Percentiles rank a stretch among this genome's conserved stretches.
These are phyloP conservation scores for Chymomyza caudatula DNA, from an alignment of 2,888 invertebrate species.

Conservation along the genomic window DNA sequence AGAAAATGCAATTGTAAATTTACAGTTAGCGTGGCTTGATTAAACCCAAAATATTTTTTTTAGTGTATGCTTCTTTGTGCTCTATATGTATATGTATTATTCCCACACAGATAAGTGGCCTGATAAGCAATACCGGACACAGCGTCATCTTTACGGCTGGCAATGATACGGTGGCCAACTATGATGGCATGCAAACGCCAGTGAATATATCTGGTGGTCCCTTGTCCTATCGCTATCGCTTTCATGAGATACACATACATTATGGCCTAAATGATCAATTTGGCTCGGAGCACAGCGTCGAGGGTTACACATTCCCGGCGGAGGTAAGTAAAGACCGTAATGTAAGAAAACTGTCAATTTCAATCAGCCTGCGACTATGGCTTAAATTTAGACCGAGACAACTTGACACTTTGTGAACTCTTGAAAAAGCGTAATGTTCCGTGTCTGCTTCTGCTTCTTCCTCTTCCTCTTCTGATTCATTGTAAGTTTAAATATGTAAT, in stretches of 20 bases:
- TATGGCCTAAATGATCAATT: slow-evolving; percentile 94
- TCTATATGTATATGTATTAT: neutral
- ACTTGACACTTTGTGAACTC: slow-evolving; percentile 22
- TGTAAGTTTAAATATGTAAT: neutral
- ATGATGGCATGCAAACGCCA: slow-evolving; percentile 79
- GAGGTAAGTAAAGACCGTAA: slow-evolving; percentile 84
- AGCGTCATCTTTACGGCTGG: slow-evolving; percentile 95
- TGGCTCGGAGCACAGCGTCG: slow-evolving; percentile 98
- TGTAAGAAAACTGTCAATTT: slow-evolving; percentile 27
- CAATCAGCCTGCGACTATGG: slow-evolving; percentile 10
- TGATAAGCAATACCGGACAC: slow-evolving; percentile 95
- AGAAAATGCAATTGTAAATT: too few species aligned
- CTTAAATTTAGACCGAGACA: slow-evolving; percentile 32
- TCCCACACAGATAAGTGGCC: slow-evolving; percentile 87
- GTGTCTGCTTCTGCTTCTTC: neutral
- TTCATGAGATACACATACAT: slow-evolving; percentile 96
- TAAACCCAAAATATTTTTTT: too few species aligned
- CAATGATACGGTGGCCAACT: slow-evolving; percentile 83
- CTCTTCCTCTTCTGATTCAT: neutral
- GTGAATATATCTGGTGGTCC: slow-evolving; percentile 98
- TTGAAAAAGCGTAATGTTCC: neutral
- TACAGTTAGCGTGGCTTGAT: too few species aligned
- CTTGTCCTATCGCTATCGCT: slow-evolving; percentile 95
- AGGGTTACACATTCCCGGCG: slow-evolving; percentile 96
- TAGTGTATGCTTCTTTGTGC: neutral